Evolutionary conservation across 1,140 invertebrate genomes (phyloP).

Genomic region (Rhagoletis pomonella): DNA sequence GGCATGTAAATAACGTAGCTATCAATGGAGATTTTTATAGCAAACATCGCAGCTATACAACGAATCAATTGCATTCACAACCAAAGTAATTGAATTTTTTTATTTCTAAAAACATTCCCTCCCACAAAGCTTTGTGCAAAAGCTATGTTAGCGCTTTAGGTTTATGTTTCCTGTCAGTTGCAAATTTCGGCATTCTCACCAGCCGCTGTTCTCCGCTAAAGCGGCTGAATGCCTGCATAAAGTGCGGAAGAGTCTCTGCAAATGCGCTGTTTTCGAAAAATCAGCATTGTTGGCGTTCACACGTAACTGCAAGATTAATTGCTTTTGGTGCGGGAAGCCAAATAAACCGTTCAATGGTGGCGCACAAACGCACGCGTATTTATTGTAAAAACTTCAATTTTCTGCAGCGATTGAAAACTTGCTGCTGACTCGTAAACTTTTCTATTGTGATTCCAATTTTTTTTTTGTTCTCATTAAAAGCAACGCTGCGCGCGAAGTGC

Average conservation of each 20-base stretch:
- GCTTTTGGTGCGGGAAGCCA: not conserved
- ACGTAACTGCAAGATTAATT: conserved; percentile 20
- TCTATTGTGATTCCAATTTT: not conserved
- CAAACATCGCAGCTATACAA: not conserved
- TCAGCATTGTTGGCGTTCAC: not conserved
- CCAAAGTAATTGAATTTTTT: not conserved
- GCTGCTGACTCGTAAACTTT: not conserved
- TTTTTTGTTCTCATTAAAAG: not conserved
- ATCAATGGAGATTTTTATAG: not conserved
- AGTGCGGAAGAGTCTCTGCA: no score
- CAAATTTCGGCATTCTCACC: not conserved
- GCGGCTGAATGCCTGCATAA: not conserved
- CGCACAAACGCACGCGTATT: not conserved
- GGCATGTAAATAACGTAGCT: not conserved
- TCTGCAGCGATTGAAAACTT: conserved; percentile 1
- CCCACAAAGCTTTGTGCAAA: not conserved
- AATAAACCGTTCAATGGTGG: conserved; percentile 25
- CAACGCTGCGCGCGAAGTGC: not conserved
- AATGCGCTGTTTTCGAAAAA: not conserved
- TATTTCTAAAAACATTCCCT: not conserved
- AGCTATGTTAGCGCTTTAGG: not conserved
- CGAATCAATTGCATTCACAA: not conserved
- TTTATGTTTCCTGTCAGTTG: not conserved
- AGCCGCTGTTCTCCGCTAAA: not conserved
- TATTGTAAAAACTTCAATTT: conserved; percentile 9